phyloP scores from a whole-genome alignment of 2,113 vertebrate species.

The Psephotus haematonotus region DNA sequence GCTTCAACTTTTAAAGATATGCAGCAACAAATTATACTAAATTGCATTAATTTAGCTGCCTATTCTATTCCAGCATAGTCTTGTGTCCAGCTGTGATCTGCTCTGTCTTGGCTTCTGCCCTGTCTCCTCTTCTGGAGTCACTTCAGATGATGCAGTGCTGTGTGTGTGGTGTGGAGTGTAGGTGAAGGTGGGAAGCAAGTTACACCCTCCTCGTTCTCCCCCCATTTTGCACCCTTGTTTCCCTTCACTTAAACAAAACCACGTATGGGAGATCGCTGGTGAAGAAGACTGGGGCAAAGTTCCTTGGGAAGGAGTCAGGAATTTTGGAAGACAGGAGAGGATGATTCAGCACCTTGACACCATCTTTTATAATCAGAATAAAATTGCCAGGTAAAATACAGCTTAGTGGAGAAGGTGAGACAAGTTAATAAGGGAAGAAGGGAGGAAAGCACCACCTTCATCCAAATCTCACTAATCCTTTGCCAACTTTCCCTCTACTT shows the following conservation, averaged over 20 bases:
- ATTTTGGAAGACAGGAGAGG: not conserved
- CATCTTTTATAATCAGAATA: not conserved
- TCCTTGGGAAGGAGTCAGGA: not conserved
- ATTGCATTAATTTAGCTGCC: not conserved
- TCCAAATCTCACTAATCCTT: not conserved
- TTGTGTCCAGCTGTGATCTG: not conserved
- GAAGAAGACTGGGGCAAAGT: not conserved
- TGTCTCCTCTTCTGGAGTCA: not conserved
- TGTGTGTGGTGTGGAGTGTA: accelerated
- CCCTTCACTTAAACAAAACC: not conserved
- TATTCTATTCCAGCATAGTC: not conserved
- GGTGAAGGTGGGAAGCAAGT: not conserved
- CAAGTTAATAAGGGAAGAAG: not conserved
- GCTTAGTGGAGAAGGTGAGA: not conserved
- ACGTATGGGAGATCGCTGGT: not conserved
- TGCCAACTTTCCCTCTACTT: not conserved
- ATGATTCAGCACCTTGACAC: not conserved
- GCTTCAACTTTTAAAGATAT: not conserved
- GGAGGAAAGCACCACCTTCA: not conserved
- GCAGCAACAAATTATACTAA: not conserved
- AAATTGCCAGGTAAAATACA: not conserved
- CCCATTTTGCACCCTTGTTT: not conserved
- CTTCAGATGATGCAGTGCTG: not conserved
- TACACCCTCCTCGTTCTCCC: too few species aligned
- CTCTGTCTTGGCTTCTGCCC: not conserved